A percentile compares a stretch with the other conserved stretches of the same genome.
Conservation (phyloP, 2,797 vertebrate genomes). For the Yasuhikotakia modesta region DNA sequence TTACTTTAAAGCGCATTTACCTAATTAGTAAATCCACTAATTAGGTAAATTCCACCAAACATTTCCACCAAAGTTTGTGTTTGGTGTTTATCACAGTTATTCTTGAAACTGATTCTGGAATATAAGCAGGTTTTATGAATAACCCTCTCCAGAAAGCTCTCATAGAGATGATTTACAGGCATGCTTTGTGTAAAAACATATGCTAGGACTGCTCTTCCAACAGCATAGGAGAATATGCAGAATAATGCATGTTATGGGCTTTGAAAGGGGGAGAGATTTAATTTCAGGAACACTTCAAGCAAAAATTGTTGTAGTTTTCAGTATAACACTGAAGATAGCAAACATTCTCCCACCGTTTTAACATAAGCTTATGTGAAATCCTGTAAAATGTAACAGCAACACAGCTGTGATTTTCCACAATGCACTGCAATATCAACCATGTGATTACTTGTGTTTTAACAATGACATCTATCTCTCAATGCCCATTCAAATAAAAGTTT, state of each 20-base stretch:
- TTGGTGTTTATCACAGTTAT: neutral
- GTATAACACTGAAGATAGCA: conserved; percentile 27
- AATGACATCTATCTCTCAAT: conserved; percentile 34
- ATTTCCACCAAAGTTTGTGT: neutral
- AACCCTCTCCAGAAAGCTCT: conserved; percentile 35
- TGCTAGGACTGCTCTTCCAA: conserved; percentile 41
- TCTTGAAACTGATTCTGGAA: neutral
- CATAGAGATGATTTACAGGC: conserved; percentile 56
- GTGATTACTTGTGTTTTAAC: conserved; percentile 41
- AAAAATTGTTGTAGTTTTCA: conserved; percentile 38
- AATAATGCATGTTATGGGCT: conserved; percentile 52
- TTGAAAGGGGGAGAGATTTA: conserved; percentile 42
- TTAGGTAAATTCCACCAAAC: too few species aligned
- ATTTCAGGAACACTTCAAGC: conserved; percentile 43
- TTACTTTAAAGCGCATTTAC: neutral
- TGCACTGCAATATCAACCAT: conserved; percentile 24
- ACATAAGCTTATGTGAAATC: conserved; percentile 47
- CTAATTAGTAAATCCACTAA: too few species aligned
- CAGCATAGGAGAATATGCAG: conserved; percentile 49
- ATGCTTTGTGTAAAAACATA: conserved; percentile 41
- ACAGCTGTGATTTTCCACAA: conserved; percentile 18
- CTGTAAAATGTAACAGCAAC: conserved; percentile 27
- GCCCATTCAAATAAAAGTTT: neutral
- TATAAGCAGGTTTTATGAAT: conserved; percentile 10
- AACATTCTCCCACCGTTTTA: conserved; percentile 42